A percentile compares a stretch with the other conserved stretches of the same genome.
Conservation (phyloP, 2,888 invertebrate species). For the Sinhomidia bicolor region DNA sequence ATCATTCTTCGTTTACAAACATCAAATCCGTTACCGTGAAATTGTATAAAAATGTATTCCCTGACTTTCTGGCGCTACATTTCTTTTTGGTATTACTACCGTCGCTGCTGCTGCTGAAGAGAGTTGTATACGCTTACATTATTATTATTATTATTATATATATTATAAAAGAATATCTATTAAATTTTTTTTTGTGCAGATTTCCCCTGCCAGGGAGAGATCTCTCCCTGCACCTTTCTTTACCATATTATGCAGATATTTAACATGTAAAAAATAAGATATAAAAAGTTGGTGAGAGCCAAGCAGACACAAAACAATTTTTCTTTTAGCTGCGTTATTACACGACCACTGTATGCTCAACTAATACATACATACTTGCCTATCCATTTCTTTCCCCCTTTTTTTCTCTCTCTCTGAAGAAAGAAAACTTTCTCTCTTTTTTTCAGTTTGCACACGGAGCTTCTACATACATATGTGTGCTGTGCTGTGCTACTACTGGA, state of each 20-base stretch:
- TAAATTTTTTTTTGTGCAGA: background rate
- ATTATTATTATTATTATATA: background rate
- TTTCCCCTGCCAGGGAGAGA: background rate
- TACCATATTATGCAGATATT: background rate
- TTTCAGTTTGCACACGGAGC: background rate
- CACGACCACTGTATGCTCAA: background rate
- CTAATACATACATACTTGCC: too few species aligned
- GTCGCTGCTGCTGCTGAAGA: background rate
- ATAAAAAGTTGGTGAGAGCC: too few species aligned
- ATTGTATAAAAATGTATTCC: conserved; percentile 53
- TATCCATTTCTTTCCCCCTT: too few species aligned
- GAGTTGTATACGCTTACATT: background rate
- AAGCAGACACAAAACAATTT: background rate
- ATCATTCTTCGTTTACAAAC: conserved; percentile 53
- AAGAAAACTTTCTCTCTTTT: background rate
- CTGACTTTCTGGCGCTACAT: background rate
- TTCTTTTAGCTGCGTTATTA: background rate
- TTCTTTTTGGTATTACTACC: background rate
- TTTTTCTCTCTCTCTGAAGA: background rate
- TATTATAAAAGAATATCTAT: conserved; percentile 3
- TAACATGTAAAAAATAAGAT: background rate
- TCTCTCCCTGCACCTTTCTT: background rate
- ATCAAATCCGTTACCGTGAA: conserved; percentile 68
- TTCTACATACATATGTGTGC: too few species aligned
- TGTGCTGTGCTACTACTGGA: too few species aligned